Conservation (phyloP, 2,888 invertebrate species). For the Drosophila percnosoma region DNA sequence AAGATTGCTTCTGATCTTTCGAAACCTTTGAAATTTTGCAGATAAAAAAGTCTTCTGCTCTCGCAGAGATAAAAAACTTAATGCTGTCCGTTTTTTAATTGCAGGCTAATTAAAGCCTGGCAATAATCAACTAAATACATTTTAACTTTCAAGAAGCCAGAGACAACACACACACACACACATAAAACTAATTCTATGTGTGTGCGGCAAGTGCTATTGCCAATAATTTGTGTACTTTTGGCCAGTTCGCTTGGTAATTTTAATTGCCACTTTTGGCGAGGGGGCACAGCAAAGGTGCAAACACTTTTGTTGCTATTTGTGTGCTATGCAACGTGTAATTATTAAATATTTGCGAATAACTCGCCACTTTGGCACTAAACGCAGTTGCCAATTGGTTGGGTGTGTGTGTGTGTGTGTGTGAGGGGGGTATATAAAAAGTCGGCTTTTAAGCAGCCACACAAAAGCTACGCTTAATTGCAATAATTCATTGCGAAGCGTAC, state of each 20-base stretch:
- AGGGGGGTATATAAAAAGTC: conserved; percentile 36
- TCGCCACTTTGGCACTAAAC: conserved; percentile 54
- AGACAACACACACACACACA: background rate
- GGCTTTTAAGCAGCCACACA: conserved; percentile 70
- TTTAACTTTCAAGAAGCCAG: conserved; percentile 15
- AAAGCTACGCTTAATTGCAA: conserved; percentile 76
- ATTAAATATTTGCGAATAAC: conserved; percentile 71
- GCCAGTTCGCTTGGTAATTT: conserved; percentile 39
- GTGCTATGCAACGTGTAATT: conserved; percentile 54
- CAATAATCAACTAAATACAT: background rate
- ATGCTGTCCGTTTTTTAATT: conserved; percentile 1
- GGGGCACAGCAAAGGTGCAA: conserved; percentile 28
- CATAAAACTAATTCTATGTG: conserved; percentile 26
- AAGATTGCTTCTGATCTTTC: background rate
- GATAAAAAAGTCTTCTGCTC: background rate
- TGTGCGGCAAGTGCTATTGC: background rate
- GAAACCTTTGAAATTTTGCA: background rate
- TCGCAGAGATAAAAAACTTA: background rate
- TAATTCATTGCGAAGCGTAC: conserved; percentile 68
- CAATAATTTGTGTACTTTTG: conserved; percentile 23
- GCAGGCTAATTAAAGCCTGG: conserved; percentile 38
- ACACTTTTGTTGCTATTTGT: conserved; percentile 32
- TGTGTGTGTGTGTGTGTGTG: background rate
- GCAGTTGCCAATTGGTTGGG: conserved; percentile 45
- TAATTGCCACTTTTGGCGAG: conserved; percentile 39